Conservation (phyloP, 2,113 vertebrate genomes). For the Orthonyx spaldingii region DNA sequence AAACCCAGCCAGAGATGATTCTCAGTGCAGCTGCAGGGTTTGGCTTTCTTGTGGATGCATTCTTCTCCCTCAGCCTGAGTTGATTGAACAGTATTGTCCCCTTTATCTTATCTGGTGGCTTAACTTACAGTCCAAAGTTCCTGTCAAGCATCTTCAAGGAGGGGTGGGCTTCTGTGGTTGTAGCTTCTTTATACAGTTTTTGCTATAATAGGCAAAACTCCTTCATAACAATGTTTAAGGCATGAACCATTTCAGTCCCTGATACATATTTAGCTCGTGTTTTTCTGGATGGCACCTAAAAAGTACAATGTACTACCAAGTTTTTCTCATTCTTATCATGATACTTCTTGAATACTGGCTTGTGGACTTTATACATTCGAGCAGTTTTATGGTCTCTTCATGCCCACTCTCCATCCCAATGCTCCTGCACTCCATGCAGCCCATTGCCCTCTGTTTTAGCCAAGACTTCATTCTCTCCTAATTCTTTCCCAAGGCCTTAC, state of each 20-base stretch:
- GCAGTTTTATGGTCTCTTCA: background rate
- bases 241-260: background rate
- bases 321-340: background rate
- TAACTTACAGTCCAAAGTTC: background rate
- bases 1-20: background rate
- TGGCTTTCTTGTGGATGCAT: background rate
- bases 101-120: background rate
- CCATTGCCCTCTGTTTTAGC: background rate
- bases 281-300: background rate
- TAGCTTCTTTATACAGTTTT: background rate
- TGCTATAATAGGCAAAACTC: background rate
- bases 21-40: rapidly evolving
- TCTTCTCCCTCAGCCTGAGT: background rate
- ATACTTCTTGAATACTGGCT: background rate
- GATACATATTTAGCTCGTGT: background rate
- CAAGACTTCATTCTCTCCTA: background rate
- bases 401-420: background rate
- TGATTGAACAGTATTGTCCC: background rate
- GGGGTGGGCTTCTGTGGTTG: background rate
- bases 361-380: background rate
- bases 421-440: background rate
- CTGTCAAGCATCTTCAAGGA: background rate
- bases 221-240: background rate
- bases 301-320: background rate
- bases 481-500: background rate